Conservation (phyloP, 1,140 invertebrate genomes). For the Tribolium madens region DNA sequence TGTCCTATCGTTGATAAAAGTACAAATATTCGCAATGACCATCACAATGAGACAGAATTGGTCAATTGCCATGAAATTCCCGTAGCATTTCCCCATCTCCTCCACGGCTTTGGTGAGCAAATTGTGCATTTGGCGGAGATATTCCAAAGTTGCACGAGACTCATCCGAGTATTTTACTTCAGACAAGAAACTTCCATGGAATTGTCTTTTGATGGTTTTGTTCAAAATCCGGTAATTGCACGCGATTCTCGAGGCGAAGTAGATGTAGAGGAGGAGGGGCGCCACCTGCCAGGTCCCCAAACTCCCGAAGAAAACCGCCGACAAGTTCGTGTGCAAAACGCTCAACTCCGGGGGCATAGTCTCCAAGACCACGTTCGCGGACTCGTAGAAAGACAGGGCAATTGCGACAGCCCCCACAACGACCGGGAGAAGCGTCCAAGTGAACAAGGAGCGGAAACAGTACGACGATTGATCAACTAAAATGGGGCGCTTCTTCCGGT, state of each 20-base stretch:
- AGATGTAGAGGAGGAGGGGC: slow-evolving; percentile 46
- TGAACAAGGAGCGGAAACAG: neutral
- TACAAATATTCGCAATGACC: slow-evolving; percentile 42
- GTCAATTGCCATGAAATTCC: slow-evolving; percentile 50
- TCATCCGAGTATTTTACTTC: slow-evolving; percentile 11
- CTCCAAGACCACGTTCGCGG: neutral
- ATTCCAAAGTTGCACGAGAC: slow-evolving; percentile 29
- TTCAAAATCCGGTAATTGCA: slow-evolving; percentile 51
- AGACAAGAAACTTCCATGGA: slow-evolving; percentile 18
- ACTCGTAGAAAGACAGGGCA: neutral
- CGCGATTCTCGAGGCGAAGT: slow-evolving; percentile 49
- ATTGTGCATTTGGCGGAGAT: slow-evolving; percentile 50
- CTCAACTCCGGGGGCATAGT: slow-evolving; percentile 14
- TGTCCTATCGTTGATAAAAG: slow-evolving; percentile 11
- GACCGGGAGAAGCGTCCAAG: slow-evolving; percentile 23
- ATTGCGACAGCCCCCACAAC: neutral
- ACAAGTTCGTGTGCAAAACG: neutral
- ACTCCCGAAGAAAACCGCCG: slow-evolving; percentile 39
- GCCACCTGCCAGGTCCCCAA: slow-evolving; percentile 48
- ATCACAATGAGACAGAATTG: slow-evolving; percentile 47
- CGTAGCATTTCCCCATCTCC: slow-evolving; percentile 48
- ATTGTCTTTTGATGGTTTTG: slow-evolving; percentile 21
- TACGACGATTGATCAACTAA: neutral
- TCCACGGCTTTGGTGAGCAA: slow-evolving; percentile 47
- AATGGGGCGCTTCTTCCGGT: slow-evolving; percentile 37